Evolutionary conservation across 2,113 vertebrate genomes (phyloP), one percentile per base, ranked within the genome.

Genomic region (Cisticola juncidis): DNA sequence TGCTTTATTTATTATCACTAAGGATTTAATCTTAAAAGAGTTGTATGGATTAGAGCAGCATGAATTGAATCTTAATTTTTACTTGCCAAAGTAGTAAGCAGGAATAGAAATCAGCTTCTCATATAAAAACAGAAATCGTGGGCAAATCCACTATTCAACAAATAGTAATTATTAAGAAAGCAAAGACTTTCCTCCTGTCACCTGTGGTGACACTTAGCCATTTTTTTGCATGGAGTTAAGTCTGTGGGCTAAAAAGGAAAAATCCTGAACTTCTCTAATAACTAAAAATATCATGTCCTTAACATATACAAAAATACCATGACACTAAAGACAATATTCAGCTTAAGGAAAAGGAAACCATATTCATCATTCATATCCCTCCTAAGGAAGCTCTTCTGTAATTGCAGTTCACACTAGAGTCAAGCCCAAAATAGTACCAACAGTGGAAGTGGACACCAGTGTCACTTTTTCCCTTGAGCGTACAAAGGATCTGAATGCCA

Each of bases 341-440:
- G 71, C 40, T 64, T 80, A 93, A 92, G 78, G 89, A 96, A 95
- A 93, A 68, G 92, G 91, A 97, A 95, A 92, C 68, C 15, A 16
- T 20, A 57, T 73, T 93, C 74, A 92, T 91, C 80, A 86, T 48
- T 91, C 94, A 93, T 21, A 71, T 97, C 81, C 78, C 90, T 95
- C 56, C 79, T 73, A 82, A 95, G 95, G 97, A 97, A 97, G 83
- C 82, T 81, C 44, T 89, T 47, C 70, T 80, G 35, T 89, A 71
- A 94, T 28, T 94, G 68, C 76, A 64, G 68, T 28, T 73, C 51
- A 44, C 28, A 28, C 24, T 11, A 35, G 5, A 70, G 18, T 79
- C 50, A 65, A 84, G 71, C 40, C 58, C 78, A 96, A 97, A 98
- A 97, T 94, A 97, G 88, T 51, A 81, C 54, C 64, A 58, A 90